These are phyloP conservation scores for Amazona vittata DNA, from an alignment of 2,113 vertebrate genomes.

Conservation along the genomic window DNA sequence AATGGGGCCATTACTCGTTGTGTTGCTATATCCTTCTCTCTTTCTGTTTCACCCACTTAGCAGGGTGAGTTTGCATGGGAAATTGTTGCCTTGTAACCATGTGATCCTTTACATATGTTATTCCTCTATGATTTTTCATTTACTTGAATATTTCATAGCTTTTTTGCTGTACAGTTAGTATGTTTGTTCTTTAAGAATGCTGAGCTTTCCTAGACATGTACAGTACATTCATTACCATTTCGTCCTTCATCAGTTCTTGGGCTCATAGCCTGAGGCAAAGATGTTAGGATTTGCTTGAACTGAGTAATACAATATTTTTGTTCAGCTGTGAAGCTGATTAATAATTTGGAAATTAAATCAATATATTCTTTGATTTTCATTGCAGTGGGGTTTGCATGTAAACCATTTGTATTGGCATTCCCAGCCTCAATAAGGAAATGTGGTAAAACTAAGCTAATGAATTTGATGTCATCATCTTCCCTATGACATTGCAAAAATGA, in stretches of 20 bases:
- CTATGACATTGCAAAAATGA: not conserved
- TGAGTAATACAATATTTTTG: slow-evolving; percentile 75
- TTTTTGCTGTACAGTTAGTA: not conserved
- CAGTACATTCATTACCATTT: slow-evolving; percentile 8
- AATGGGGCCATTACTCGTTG: not conserved
- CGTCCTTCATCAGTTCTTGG: slow-evolving; percentile 66
- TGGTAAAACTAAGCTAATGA: not conserved
- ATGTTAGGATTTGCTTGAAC: slow-evolving; percentile 74
- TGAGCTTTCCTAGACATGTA: not conserved
- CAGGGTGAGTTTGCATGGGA: not conserved
- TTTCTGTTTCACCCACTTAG: not conserved
- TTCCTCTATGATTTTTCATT: not conserved
- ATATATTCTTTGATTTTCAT: slow-evolving; percentile 70
- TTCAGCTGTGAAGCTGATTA: slow-evolving; percentile 77
- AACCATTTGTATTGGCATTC: not conserved
- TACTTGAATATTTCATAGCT: not conserved
- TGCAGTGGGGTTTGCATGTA: not conserved
- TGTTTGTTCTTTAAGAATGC: not conserved
- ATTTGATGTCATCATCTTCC: not conserved
- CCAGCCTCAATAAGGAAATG: not conserved
- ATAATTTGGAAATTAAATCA: slow-evolving; percentile 83
- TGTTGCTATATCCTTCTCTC: not conserved
- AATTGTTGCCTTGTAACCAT: not conserved
- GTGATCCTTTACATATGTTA: not conserved
- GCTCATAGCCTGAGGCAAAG: slow-evolving; percentile 63